These are phyloP conservation scores for Stichodactyla helianthus DNA, from an alignment of 64 coral and sea anemone genomes.

Conservation along the genomic window DNA sequence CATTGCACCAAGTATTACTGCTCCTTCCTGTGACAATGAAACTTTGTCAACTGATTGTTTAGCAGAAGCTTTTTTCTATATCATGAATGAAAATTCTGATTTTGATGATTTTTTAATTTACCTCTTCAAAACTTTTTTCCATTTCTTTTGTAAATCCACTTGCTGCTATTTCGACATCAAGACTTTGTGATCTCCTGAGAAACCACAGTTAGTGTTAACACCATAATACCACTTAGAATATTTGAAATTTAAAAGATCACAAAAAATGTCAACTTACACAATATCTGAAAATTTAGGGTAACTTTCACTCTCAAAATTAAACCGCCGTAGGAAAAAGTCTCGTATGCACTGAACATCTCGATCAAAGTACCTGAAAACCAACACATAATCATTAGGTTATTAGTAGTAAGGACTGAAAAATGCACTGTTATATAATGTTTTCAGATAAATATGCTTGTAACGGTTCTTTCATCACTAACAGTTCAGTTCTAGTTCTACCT, in stretches of 20 bases:
- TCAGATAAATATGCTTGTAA: too few relatives aligned
- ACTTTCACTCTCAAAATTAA: constrained; percentile 81
- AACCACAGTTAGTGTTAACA: background rate
- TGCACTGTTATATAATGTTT: too few relatives aligned
- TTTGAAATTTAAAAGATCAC: background rate
- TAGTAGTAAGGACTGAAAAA: background rate
- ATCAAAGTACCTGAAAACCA: constrained; percentile 88
- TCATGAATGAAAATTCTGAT: background rate
- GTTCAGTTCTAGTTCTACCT: too few relatives aligned
- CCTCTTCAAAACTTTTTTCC: constrained; percentile 82
- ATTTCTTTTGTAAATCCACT: constrained; percentile 93
- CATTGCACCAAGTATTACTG: constrained; percentile 20
- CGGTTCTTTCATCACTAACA: too few relatives aligned
- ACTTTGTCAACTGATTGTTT: background rate
- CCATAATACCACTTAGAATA: too few relatives aligned
- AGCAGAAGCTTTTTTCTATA: background rate
- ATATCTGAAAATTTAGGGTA: constrained; percentile 88
- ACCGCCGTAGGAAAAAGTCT: constrained; percentile 83
- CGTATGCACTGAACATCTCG: constrained; percentile 93
- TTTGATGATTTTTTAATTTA: background rate
- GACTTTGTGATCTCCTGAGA: constrained; percentile 64
- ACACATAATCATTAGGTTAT: background rate
- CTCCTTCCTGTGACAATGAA: constrained; percentile 12
- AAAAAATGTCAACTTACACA: constrained; percentile 51
- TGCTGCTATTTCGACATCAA: constrained; percentile 82